Evolutionary conservation across 2,888 invertebrate genomes (phyloP).

Genomic region (Pantelozetes paolii): DNA sequence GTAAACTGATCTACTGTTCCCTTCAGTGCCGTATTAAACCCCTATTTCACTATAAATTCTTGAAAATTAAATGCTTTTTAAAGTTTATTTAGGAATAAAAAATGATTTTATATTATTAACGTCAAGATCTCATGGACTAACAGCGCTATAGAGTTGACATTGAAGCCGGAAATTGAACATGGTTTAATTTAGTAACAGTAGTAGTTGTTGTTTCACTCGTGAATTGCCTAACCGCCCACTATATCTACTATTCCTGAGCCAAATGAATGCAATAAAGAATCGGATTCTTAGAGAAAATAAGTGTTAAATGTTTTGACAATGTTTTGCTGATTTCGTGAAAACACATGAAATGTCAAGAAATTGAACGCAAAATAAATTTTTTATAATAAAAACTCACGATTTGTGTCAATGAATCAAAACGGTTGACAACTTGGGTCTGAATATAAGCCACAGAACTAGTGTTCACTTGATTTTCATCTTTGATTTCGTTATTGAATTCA

Average conservation of each 20-base stretch:
- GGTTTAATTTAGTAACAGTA: background rate
- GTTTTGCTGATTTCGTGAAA: background rate
- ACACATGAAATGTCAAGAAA: background rate
- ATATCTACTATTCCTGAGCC: background rate
- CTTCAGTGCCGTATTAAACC: no score
- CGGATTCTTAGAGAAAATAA: background rate
- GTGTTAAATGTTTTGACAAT: background rate
- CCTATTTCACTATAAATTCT: no score
- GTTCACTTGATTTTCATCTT: background rate
- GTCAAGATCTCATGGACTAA: background rate
- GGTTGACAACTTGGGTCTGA: background rate
- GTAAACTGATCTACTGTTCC: no score
- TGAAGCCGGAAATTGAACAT: constrained; percentile 26
- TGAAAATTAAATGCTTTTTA: background rate
- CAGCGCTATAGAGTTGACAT: background rate
- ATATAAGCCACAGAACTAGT: background rate
- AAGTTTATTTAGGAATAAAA: background rate
- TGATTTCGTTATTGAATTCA: background rate
- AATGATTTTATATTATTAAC: background rate
- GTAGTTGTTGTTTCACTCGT: background rate
- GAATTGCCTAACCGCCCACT: background rate
- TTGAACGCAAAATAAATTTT: background rate
- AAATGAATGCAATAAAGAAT: constrained; percentile 17
- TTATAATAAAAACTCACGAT: background rate
- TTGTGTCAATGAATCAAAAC: background rate